A percentile compares a stretch with the other conserved stretches of the same genome.
phyloP scores from a whole-genome alignment of 2,888 invertebrate species.

The Acronicta aceris region DNA sequence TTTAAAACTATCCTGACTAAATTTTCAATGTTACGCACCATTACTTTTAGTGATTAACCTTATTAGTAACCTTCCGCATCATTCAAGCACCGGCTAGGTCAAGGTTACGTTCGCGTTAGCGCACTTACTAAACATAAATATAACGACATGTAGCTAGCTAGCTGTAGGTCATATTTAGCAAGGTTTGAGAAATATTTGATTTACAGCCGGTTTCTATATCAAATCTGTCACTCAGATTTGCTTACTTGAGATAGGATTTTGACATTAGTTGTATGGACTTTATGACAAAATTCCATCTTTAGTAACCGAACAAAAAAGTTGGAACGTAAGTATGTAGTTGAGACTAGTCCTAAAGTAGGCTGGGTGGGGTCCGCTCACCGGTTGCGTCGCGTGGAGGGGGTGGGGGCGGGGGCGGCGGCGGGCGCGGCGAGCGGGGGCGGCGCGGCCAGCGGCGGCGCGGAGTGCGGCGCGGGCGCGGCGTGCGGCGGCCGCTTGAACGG shows the following conservation, averaged over 20 bases:
- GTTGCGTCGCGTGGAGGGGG: constrained; percentile 61
- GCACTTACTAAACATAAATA: background rate
- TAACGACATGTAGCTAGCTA: constrained; percentile 1
- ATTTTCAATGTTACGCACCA: constrained; percentile 34
- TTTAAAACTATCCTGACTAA: constrained; percentile 17
- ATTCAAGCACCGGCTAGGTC: constrained; percentile 14
- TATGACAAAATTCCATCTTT: no score
- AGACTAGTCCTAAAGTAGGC: background rate
- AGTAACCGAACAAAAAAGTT: no score
- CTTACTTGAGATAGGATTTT: no score
- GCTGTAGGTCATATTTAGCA: constrained; percentile 1
- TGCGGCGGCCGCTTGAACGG: constrained; percentile 88
- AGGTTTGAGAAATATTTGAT: background rate
- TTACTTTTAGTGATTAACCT: constrained; percentile 32
- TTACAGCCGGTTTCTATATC: no score
- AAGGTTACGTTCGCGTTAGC: background rate
- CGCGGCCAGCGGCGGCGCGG: constrained; percentile 57
- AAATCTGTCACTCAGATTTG: no score
- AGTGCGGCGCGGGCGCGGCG: constrained; percentile 32
- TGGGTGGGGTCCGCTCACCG: constrained; percentile 68
- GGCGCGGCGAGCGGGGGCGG: constrained; percentile 62
- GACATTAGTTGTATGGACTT: no score
- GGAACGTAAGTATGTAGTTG: background rate
- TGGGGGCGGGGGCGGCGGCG: constrained; percentile 42
- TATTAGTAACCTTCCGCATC: background rate